Evolutionary conservation across 2,113 vertebrate genomes (phyloP).

Genomic region (Vanacampus margaritifer): DNA sequence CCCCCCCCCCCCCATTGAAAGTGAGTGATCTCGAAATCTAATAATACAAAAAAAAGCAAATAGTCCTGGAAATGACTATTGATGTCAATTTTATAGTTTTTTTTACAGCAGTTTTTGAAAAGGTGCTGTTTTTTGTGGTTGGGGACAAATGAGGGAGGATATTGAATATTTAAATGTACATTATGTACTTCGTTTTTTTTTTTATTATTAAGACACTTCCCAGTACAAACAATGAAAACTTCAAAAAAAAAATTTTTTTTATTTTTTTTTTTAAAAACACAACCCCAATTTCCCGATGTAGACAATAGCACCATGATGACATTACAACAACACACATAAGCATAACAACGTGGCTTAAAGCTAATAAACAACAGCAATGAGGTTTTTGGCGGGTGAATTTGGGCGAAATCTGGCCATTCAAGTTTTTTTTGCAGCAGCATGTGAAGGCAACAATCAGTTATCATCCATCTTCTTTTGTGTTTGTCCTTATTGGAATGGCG

Average conservation of each 20-base stretch:
- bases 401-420: background rate
- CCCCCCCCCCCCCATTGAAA: too few species aligned
- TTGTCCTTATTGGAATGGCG: background rate
- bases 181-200: constrained; percentile 41
- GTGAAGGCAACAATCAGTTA: background rate
- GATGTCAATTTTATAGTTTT: background rate
- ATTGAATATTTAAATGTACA: constrained; percentile 44
- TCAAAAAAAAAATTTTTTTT: too few species aligned
- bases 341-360: constrained; percentile 14
- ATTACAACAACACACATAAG: constrained; percentile 20
- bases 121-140: background rate
- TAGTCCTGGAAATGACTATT: too few species aligned
- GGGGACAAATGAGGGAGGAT: background rate
- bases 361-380: constrained; percentile 40
- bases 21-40: too few species aligned
- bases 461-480: background rate
- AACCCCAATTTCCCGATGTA: constrained; percentile 58
- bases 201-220: constrained; percentile 41
- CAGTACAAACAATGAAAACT: constrained; percentile 50
- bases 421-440: constrained; percentile 3
- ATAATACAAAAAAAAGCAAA: too few species aligned
- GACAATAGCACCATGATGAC: constrained; percentile 66
- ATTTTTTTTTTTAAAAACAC: too few species aligned
- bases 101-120: background rate
- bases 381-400: background rate